Evolutionary conservation across 2,113 vertebrate species (phyloP).

Genomic region (Bambusicola thoracicus): DNA sequence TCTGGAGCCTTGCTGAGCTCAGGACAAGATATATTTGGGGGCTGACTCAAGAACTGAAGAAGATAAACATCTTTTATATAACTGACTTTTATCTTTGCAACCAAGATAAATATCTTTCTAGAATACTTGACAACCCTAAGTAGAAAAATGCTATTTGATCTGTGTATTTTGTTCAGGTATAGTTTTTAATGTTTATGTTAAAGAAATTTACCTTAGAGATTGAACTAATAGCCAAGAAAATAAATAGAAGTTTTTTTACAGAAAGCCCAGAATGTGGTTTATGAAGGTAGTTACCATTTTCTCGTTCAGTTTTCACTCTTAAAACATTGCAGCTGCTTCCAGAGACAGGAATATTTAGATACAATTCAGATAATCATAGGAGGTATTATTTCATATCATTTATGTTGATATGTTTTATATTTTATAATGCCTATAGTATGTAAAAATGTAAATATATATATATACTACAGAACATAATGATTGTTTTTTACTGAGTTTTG

Average conservation of each 20-base stretch:
- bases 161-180: background rate
- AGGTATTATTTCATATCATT: background rate
- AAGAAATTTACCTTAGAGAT: background rate
- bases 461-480: background rate
- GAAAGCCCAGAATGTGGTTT: background rate
- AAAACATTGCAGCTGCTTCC: background rate
- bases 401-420: background rate
- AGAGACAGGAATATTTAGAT: background rate
- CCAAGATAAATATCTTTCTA: background rate
- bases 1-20: background rate
- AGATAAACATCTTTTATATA: background rate
- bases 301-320: background rate
- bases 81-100: background rate
- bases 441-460: background rate
- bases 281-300: background rate
- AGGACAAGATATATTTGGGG: background rate
- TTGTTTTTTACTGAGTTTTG: rapidly evolving
- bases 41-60: background rate
- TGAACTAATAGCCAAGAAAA: background rate
- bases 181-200: background rate
- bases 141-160: background rate
- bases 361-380: background rate
- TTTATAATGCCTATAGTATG: background rate
- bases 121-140: background rate
- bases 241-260: background rate